A percentile compares a stretch with the other conserved stretches of the same genome.
These are phyloP conservation scores for Pollenia angustigena DNA, from an alignment of 2,888 invertebrate genomes.

Conservation along the genomic window DNA sequence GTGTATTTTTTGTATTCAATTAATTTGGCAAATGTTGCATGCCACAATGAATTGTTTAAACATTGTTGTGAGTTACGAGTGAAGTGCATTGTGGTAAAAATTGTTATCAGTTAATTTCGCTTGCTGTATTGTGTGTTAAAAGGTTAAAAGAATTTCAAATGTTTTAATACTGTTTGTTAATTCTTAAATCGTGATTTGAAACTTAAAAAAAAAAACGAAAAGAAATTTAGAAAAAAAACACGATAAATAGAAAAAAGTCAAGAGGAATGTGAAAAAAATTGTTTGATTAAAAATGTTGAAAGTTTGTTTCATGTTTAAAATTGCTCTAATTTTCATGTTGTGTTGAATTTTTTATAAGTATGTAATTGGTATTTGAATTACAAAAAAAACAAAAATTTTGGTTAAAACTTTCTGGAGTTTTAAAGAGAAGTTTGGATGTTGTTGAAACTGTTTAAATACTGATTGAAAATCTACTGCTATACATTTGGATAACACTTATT, in stretches of 20 bases:
- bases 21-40: slow-evolving; percentile 62
- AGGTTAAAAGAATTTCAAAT: slow-evolving; percentile 73
- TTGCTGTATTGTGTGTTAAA: slow-evolving; percentile 62
- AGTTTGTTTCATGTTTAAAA: slow-evolving; percentile 67
- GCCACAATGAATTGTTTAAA: slow-evolving; percentile 62
- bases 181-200: slow-evolving; percentile 70
- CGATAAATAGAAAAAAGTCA: slow-evolving; percentile 38
- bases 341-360: slow-evolving; percentile 49
- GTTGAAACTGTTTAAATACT: neutral
- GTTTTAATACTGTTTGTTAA: slow-evolving; percentile 68
- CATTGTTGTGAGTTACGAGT: slow-evolving; percentile 42
- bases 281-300: slow-evolving; percentile 58
- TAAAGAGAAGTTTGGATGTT: neutral
- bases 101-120: slow-evolving; percentile 35
- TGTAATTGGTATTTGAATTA: slow-evolving; percentile 40
- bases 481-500: slow-evolving; percentile 17
- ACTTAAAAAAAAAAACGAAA: slow-evolving; percentile 40
- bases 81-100: slow-evolving; percentile 23
- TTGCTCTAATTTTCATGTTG: slow-evolving; percentile 66
- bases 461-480: neutral
- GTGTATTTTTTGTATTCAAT: slow-evolving; percentile 10
- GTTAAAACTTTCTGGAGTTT: slow-evolving; percentile 2
- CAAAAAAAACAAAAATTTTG: neutral
- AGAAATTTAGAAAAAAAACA: slow-evolving; percentile 38
- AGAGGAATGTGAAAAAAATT: slow-evolving; percentile 40